Conservation (phyloP, 1,140 invertebrate species). For the Trichomalopsis sarcophagae region DNA sequence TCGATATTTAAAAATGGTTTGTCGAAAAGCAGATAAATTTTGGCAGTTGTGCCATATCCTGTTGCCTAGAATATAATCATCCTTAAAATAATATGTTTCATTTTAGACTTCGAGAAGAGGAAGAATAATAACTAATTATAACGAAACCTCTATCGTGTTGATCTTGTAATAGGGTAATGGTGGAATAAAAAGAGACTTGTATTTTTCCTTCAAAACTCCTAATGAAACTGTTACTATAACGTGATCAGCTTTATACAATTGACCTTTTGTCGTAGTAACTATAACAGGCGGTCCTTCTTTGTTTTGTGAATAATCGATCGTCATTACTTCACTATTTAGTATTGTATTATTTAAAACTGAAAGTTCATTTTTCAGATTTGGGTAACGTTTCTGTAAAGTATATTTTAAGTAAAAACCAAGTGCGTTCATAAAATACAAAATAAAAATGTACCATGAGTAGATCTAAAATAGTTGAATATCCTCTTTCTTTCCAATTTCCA, state of each 20-base stretch:
- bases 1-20: slow-evolving; percentile 77
- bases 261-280: slow-evolving; percentile 64
- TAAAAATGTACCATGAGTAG: slow-evolving; percentile 74
- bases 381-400: slow-evolving; percentile 63
- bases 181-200: slow-evolving; percentile 68
- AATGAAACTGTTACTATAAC: slow-evolving; percentile 73
- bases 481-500: slow-evolving; percentile 78
- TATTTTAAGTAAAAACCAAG: background rate
- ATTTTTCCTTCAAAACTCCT: slow-evolving; percentile 71
- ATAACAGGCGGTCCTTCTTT: slow-evolving; percentile 57
- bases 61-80: slow-evolving; percentile 63
- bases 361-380: slow-evolving; percentile 60
- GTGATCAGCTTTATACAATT: slow-evolving; percentile 65
- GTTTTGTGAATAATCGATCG: slow-evolving; percentile 62
- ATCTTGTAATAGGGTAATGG: slow-evolving; percentile 63
- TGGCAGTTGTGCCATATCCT: slow-evolving; percentile 78
- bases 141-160: slow-evolving; percentile 68
- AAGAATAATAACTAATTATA: background rate
- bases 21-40: slow-evolving; percentile 83
- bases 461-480: slow-evolving; percentile 77
- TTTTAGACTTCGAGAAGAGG: background rate
- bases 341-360: slow-evolving; percentile 64
- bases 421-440: background rate
- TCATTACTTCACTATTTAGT: slow-evolving; percentile 63
- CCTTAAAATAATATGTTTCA: too few relatives aligned